phyloP scores from a whole-genome alignment of 2,797 vertebrate species.

The Potorous gilbertii region DNA sequence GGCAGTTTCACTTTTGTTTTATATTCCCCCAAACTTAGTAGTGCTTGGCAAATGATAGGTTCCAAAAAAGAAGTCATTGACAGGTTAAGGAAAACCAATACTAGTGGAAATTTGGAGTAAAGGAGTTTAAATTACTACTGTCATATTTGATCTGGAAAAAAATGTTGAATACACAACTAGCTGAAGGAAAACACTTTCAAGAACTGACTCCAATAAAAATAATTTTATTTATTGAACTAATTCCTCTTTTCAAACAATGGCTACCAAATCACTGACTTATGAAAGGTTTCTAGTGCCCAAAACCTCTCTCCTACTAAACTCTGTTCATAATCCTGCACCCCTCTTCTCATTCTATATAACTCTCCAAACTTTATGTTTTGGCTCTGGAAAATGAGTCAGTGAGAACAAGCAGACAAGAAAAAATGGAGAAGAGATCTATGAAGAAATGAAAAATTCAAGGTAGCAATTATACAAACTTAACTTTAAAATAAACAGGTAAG shows the following conservation, averaged over 20 bases:
- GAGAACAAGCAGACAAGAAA: background rate
- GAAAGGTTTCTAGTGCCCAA: too few species aligned
- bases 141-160: too few species aligned
- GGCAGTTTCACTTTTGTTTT: background rate
- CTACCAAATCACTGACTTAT: too few species aligned
- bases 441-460: constrained; percentile 56
- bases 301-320: background rate
- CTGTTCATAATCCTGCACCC: background rate
- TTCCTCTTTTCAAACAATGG: too few species aligned
- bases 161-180: too few species aligned
- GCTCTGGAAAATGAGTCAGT: too few species aligned
- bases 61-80: background rate
- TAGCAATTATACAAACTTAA: constrained; percentile 69
- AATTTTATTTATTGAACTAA: too few species aligned
- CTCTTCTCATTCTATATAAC: background rate
- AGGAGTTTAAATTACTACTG: too few species aligned
- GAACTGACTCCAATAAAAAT: too few species aligned
- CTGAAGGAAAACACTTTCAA: too few species aligned
- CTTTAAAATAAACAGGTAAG: constrained; percentile 62
- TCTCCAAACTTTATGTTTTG: background rate
- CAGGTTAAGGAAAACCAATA: too few species aligned
- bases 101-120: too few species aligned
- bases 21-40: background rate
- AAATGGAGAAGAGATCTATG: constrained; percentile 28
- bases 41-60: background rate